phyloP scores from a whole-genome alignment of 2,797 vertebrate genomes.

The Varecia variegata region DNA sequence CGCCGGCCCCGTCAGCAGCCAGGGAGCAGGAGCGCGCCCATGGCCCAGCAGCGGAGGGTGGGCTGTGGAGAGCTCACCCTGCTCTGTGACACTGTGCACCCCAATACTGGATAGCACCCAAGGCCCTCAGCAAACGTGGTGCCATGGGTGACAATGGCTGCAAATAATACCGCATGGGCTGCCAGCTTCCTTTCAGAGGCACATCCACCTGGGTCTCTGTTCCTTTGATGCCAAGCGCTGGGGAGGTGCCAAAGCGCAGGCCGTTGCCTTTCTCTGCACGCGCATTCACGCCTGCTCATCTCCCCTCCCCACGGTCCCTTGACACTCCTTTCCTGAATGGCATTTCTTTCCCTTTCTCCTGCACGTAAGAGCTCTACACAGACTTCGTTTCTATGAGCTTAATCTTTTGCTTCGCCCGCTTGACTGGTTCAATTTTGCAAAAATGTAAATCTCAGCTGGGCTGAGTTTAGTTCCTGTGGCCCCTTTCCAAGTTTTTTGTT shows the following conservation, averaged over 20 bases:
- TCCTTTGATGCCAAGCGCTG: background rate
- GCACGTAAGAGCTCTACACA: background rate
- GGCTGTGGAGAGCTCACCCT: background rate
- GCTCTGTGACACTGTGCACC: background rate
- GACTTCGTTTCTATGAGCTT: background rate
- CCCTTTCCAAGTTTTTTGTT: background rate
- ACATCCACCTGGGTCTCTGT: background rate
- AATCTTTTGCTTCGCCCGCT: background rate
- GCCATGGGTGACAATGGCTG: background rate
- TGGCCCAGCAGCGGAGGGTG: background rate
- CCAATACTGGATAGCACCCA: background rate
- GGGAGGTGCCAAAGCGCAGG: background rate
- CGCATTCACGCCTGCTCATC: background rate
- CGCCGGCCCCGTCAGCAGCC: fast-evolving
- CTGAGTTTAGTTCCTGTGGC: background rate
- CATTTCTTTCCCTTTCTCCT: background rate
- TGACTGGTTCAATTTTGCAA: background rate
- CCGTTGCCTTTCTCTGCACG: background rate
- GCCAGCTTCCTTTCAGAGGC: background rate
- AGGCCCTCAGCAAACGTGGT: background rate
- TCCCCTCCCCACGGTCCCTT: background rate
- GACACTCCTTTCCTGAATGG: background rate
- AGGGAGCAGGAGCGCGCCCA: background rate
- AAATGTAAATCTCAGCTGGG: background rate
- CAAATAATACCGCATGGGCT: background rate